These are phyloP conservation scores for Heliconius ismenius DNA, from an alignment of 2,888 invertebrate species.

Conservation along the genomic window DNA sequence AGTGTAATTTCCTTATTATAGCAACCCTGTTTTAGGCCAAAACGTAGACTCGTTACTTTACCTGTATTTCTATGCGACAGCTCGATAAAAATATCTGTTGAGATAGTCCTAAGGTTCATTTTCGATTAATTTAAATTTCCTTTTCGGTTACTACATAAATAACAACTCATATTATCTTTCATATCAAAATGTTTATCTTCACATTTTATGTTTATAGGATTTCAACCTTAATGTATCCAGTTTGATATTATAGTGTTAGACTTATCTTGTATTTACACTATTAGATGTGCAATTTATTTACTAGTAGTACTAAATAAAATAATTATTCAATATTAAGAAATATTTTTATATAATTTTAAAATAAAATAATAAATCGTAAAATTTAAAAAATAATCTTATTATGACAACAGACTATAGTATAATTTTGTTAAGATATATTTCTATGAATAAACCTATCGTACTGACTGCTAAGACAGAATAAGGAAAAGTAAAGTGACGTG, in stretches of 20 bases:
- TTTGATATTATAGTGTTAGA: conserved; percentile 13
- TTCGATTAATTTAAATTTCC: conserved; percentile 19
- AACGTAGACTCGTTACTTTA: not conserved
- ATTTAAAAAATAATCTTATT: too few species aligned
- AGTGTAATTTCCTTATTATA: not conserved
- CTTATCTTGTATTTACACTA: conserved; percentile 3
- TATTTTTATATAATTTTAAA: not conserved
- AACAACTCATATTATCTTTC: conserved; percentile 31
- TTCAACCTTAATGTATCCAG: conserved; percentile 31
- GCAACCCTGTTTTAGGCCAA: conserved; percentile 9
- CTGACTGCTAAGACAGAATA: not conserved
- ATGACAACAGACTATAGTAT: too few species aligned
- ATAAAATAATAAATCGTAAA: too few species aligned
- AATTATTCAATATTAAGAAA: not conserved
- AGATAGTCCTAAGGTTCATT: conserved; percentile 20
- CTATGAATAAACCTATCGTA: not conserved
- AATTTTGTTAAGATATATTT: not conserved
- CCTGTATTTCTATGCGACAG: not conserved
- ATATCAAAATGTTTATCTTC: conserved; percentile 42
- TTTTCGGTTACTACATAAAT: conserved; percentile 37
- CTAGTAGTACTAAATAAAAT: not conserved
- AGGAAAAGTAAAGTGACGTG: not conserved
- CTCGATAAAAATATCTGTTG: not conserved
- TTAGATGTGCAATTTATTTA: not conserved
- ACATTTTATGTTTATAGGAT: conserved; percentile 37